phyloP scores from a whole-genome alignment of 2,888 invertebrate genomes.

The Drosophila niveifrons region DNA sequence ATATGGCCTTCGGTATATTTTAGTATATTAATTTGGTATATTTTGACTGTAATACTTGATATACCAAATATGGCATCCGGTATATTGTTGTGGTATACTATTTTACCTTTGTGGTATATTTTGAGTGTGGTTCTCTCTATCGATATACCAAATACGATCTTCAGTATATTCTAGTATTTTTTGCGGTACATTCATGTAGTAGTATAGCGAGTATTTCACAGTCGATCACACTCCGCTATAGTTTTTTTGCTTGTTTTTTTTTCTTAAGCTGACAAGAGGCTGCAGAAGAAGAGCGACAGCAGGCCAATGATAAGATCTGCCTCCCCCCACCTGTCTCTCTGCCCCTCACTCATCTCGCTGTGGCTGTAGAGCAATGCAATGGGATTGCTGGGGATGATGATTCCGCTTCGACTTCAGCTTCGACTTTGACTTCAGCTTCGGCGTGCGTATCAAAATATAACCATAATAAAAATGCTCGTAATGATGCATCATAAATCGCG shows the following conservation, averaged over 20 bases:
- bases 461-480: constrained; percentile 74
- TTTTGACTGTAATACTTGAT: no score
- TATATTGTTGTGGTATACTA: no score
- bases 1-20: no score
- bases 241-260: constrained; percentile 10
- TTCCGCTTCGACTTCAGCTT: constrained; percentile 25
- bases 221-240: no score
- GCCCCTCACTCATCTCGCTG: constrained; percentile 8
- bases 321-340: background rate
- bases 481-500: constrained; percentile 78
- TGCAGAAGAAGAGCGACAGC: constrained; percentile 36
- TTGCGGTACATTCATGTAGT: no score
- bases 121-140: no score
- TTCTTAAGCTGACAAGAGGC: constrained; percentile 21
- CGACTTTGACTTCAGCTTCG: constrained; percentile 41
- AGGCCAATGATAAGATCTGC: constrained; percentile 56
- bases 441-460: constrained; percentile 74
- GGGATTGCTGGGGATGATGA: constrained; percentile 40
- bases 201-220: no score
- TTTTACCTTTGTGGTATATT: no score
- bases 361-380: constrained; percentile 16
- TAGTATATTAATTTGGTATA: no score
- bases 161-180: no score
- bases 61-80: no score
- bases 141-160: no score